Conservation (phyloP, 2,113 vertebrate species). For the Nansenia antarctica region DNA sequence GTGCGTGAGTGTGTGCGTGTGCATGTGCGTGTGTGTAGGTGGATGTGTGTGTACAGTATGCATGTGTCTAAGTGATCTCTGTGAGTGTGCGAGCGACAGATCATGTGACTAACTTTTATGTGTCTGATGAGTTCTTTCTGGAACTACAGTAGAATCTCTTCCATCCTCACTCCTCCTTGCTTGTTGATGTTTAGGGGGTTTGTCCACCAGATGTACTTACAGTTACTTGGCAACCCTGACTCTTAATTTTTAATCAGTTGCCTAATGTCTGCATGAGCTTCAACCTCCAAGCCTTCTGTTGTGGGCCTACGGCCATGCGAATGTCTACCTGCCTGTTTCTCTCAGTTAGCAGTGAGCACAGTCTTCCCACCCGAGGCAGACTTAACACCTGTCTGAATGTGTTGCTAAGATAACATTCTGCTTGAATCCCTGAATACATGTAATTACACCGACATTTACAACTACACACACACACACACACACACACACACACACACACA, state of each 20-base stretch:
- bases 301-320: constrained; percentile 49
- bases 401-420: constrained; percentile 40
- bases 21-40: too few relatives aligned
- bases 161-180: constrained; percentile 44
- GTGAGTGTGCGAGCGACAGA: background rate
- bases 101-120: too few relatives aligned
- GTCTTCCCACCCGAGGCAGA: constrained; percentile 33
- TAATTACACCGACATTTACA: constrained; percentile 33
- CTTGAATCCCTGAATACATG: constrained; percentile 10
- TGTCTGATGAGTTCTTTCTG: constrained; percentile 14
- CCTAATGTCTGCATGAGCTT: constrained; percentile 64
- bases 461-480: constrained; percentile 8
- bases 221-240: constrained; percentile 36
- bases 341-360: constrained; percentile 60
- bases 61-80: background rate
- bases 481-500: background rate
- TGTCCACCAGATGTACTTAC: constrained; percentile 40
- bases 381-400: constrained; percentile 50
- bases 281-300: constrained; percentile 46
- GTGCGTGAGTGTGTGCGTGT: background rate
- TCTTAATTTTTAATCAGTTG: constrained; percentile 47
- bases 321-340: constrained; percentile 73
- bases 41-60: too few relatives aligned
- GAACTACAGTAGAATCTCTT: constrained; percentile 31
- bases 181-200: constrained; percentile 51